Base-by-base conservation (phyloP, 2,113 vertebrate species). In the Tenebrosternarchus preto region DNA sequence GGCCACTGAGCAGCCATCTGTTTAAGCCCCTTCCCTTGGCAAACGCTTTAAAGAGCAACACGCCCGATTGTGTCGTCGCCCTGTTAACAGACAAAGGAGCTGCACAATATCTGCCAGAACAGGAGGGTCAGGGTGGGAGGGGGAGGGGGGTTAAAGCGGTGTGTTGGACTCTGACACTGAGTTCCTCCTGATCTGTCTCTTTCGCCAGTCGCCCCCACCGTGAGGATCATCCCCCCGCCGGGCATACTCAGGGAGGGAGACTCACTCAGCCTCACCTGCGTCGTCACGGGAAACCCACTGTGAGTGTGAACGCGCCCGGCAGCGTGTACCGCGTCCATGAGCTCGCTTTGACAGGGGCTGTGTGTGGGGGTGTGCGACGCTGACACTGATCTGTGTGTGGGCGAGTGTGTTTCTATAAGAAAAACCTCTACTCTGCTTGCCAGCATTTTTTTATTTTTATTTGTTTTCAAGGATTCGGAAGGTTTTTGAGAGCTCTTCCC, bases 241-340 rank as follows among this genome's bases (percentile, higher is more conserved):
- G 94, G 94, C 12, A 94, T 96, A 71, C 92, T 95, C 83, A 86
- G 96, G 88, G 96, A 97, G 84, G 95, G 96, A 50, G 96, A 97
- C 87, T 94, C 94, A 0, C 90, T 97, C 81, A 92, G 88, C 82
- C 91, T 97, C 77, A 94, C 93, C 22, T 97, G 96, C 86, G 92
- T 92, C 0, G 88, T 96, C 77, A 90, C 91, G 0, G 96, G 94
- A 63, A 97, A 97, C 89, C 96, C 96, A 78, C 92, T 93, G 96
- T 97, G 88, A 95, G 94, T 92, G 33, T 73, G 5, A 66, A 2
- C 33, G 33, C 33, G 33, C 33, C 2, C 88, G 73, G 59, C 9
- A 79, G 24, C 77, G 57, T 80, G 29, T 59, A 64, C 50, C 76
- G 70, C 39, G 66, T 7, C 5, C 57, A 7, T 22, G 4, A 3